These are phyloP conservation scores for Ceyx melanurus DNA, from an alignment of 2,113 vertebrate species.

Conservation along the genomic window DNA sequence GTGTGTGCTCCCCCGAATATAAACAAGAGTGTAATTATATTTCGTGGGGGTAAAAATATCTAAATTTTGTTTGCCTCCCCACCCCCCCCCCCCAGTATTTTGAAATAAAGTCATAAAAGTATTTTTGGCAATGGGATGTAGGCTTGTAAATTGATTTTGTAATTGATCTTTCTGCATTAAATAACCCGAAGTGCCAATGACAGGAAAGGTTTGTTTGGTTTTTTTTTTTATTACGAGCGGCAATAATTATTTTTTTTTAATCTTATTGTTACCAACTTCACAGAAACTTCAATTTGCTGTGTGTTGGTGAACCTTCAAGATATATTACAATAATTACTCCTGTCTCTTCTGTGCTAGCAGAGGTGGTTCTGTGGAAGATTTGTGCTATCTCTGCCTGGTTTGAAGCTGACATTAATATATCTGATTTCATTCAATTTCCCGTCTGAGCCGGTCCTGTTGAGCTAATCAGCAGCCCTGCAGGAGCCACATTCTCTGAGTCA, in stretches of 20 bases:
- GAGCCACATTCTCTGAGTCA: constrained; percentile 66
- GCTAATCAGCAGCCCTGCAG: constrained; percentile 57
- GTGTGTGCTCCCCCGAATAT: too few species aligned
- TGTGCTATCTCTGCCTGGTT: not conserved
- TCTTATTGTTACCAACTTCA: not conserved
- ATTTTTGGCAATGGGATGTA: not conserved
- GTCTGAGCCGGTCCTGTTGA: constrained; percentile 27
- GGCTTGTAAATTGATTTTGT: not conserved
- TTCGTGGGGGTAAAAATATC: not conserved
- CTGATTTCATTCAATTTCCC: constrained; percentile 50
- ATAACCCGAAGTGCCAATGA: not conserved
- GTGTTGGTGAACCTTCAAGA: not conserved
- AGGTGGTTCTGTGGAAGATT: constrained; percentile 19
- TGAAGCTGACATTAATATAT: constrained; percentile 30
- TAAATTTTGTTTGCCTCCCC: not conserved
- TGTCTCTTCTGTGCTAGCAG: not conserved
- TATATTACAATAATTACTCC: not conserved
- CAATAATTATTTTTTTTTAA: not conserved
- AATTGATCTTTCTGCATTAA: not conserved
- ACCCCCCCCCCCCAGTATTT: not conserved
- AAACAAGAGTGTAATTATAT: too few species aligned
- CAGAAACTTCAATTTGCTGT: not conserved
- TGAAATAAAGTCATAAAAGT: not conserved
- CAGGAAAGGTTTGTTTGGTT: not conserved
- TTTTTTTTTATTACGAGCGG: not conserved